Evolutionary conservation across 2,888 invertebrate genomes (phyloP), one percentile per base, ranked within the genome.

Genomic region (Halocaridina rubra): DNA sequence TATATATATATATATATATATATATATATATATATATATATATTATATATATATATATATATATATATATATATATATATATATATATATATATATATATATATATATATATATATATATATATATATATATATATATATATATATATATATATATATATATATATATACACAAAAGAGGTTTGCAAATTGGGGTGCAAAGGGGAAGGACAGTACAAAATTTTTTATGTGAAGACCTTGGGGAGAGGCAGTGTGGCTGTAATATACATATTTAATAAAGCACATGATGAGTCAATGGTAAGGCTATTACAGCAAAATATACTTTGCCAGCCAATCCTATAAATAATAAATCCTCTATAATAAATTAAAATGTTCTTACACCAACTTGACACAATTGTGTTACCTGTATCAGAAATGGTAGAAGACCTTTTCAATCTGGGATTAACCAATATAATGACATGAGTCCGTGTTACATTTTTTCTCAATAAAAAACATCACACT

Each of bases 211-310:
- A 77, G 82, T 82, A 82, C 82, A 82, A 82, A 82, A 82, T 59
- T 82, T n/a, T n/a, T 82, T 77, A 69, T 69, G 69, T 69, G 69
- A 32, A 82, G 82, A 82, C 82, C 82, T 78, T 82, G 78, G 78
- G n/a, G 71, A 82, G 69, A 82, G 82, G 82, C 82, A 82, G 82
- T 82, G 82, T 82, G 82, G 78, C 82, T 82, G 78, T 82, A 71
- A 78, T 82, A 72, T 82, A 82, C 82, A 82, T 78, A 61, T 71
- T 78, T 77, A 61, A 59, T 82, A 82, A 82, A 82, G 82, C 82
- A 82, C 78, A 69, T 82, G n/a, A n/a, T n/a, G 82, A 82, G 77
- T 82, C 74, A 57, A 82, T 69, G 74, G 78, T 81, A 76, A 78
- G 82, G 82, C 82, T 78, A 78, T n/a, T 82, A 82, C 82, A 82